A percentile compares a stretch with the other conserved stretches of the same genome.
phyloP scores from a whole-genome alignment of 2,113 vertebrate species.

The Carassius auratus region DNA sequence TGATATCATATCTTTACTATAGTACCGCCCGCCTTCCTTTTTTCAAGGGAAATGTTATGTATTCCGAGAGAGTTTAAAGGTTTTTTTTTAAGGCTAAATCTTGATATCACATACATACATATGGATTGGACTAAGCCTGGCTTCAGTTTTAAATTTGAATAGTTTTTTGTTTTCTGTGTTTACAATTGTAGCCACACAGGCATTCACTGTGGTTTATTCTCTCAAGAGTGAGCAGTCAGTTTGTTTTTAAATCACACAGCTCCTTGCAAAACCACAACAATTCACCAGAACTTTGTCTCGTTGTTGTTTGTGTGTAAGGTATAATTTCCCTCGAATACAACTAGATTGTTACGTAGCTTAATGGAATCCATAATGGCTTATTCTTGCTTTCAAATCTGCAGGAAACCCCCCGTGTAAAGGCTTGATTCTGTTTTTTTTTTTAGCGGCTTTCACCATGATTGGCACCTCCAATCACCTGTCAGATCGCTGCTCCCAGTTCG shows the following conservation, averaged over 20 bases:
- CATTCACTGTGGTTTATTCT: slow-evolving; percentile 9
- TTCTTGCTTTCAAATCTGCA: neutral
- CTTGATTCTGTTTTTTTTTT: slow-evolving; percentile 41
- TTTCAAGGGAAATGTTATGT: neutral
- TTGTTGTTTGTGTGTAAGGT: slow-evolving; percentile 26
- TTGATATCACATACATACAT: neutral
- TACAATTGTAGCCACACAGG: neutral
- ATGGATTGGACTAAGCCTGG: neutral
- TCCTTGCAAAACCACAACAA: slow-evolving; percentile 5
- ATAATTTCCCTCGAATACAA: neutral
- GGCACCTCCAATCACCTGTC: slow-evolving; percentile 97
- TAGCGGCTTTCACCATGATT: slow-evolving; percentile 99
- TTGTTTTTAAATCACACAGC: neutral
- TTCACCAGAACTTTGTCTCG: neutral
- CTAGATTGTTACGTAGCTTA: neutral
- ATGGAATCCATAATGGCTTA: neutral
- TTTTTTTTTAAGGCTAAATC: slow-evolving; percentile 22
- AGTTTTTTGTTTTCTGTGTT: neutral
- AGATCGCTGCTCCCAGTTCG: slow-evolving; percentile 96
- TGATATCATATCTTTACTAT: neutral
- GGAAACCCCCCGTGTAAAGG: neutral
- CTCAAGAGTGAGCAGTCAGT: neutral
- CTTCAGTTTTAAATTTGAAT: neutral
- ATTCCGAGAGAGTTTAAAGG: neutral
- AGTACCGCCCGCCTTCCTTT: no score